These are phyloP conservation scores for Agrilus planipennis DNA, from an alignment of 1,140 invertebrate genomes.

Conservation along the genomic window DNA sequence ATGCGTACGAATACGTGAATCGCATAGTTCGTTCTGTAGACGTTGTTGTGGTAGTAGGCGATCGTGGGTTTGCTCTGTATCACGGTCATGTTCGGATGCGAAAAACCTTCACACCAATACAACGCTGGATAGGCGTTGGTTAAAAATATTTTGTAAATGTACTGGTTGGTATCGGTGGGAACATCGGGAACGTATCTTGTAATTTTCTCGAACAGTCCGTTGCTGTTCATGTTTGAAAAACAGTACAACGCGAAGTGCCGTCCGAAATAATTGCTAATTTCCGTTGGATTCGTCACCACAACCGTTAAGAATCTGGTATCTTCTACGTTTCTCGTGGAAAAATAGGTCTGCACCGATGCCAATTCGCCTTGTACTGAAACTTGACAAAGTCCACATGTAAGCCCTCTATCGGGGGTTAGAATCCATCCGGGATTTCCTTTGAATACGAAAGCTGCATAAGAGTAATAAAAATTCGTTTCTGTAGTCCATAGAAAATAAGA, in stretches of 20 bases:
- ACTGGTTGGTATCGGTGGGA: neutral
- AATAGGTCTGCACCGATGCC: neutral
- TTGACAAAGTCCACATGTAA: constrained; percentile 1
- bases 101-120: constrained; percentile 1
- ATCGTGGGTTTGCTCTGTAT: constrained; percentile 1
- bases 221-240: neutral
- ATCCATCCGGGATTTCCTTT: neutral
- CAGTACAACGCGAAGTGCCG: neutral
- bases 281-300: neutral
- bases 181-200: neutral
- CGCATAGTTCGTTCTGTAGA: neutral
- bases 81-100: neutral
- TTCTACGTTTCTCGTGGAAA: neutral
- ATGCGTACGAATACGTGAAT: neutral
- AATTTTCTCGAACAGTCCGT: neutral
- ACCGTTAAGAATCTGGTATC: neutral
- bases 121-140: neutral
- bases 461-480: neutral
- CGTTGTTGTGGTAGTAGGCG: neutral
- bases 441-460: neutral
- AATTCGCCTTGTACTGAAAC: no score
- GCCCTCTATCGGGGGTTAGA: neutral
- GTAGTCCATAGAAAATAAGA: neutral
- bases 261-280: constrained; percentile 1
- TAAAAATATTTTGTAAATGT: neutral